Conservation (phyloP, 2,797 vertebrate species). For the Amphiprion clarkii region DNA sequence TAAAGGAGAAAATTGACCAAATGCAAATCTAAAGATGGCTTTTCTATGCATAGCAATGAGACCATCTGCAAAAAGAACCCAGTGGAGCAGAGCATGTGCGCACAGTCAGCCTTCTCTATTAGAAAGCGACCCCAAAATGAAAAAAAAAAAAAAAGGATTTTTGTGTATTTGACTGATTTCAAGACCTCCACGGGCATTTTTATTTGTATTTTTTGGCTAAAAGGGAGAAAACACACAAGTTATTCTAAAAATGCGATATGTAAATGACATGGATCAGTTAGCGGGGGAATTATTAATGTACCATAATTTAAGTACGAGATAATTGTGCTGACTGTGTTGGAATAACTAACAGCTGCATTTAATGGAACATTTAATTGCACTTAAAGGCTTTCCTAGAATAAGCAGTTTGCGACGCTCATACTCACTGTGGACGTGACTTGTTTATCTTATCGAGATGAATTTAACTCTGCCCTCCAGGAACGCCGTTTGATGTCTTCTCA, state of each 20-base stretch:
- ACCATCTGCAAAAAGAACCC: slow-evolving; percentile 77
- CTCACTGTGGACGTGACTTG: slow-evolving; percentile 59
- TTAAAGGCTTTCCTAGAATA: slow-evolving; percentile 78
- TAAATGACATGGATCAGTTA: slow-evolving; percentile 62
- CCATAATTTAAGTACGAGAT: slow-evolving; percentile 74
- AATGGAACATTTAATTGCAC: slow-evolving; percentile 83
- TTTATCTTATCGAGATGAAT: slow-evolving; percentile 56
- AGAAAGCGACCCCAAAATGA: slow-evolving; percentile 41
- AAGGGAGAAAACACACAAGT: slow-evolving; percentile 22
- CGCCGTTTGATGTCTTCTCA: slow-evolving; percentile 33
- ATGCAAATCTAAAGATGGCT: slow-evolving; percentile 83
- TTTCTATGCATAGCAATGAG: slow-evolving; percentile 87
- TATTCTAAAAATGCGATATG: slow-evolving; percentile 46
- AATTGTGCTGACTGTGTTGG: slow-evolving; percentile 81
- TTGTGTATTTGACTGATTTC: slow-evolving; percentile 39
- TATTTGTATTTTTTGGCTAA: slow-evolving; percentile 22
- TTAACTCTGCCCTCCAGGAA: slow-evolving; percentile 37
- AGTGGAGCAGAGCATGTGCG: slow-evolving; percentile 73
- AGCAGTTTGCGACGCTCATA: slow-evolving; percentile 67
- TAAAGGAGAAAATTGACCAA: slow-evolving; percentile 83
- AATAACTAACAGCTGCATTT: slow-evolving; percentile 81
- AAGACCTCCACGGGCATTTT: slow-evolving; percentile 22
- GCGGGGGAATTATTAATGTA: slow-evolving; percentile 71
- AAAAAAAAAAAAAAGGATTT: not conserved
- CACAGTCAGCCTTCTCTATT: slow-evolving; percentile 59